Conservation (phyloP, 1,140 invertebrate species). For the Wasmannia auropunctata region DNA sequence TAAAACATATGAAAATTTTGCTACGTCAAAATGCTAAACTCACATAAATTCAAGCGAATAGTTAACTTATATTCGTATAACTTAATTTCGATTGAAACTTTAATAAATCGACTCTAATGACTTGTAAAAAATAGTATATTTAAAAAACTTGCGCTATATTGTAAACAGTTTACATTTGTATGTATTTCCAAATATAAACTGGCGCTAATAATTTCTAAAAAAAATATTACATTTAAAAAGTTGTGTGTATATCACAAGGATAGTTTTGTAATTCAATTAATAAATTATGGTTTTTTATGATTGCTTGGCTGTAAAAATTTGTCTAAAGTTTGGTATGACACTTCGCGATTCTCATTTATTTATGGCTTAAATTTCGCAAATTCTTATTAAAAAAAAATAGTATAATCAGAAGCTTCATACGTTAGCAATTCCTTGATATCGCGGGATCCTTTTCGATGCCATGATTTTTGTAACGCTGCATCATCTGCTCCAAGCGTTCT, state of each 20-base stretch:
- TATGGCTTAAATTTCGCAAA: not conserved
- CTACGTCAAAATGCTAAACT: not conserved
- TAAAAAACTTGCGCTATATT: conserved; percentile 10
- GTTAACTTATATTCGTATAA: not conserved
- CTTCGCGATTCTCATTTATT: not conserved
- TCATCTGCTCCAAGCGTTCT: not conserved
- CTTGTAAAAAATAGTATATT: not conserved
- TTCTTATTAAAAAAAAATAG: not conserved
- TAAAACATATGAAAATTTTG: not conserved
- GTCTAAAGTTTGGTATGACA: not conserved
- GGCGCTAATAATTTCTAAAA: too few relatives aligned
- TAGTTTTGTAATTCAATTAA: not conserved
- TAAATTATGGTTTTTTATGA: conserved; percentile 5
- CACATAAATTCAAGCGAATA: not conserved
- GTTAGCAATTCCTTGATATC: not conserved
- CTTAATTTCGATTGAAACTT: not conserved
- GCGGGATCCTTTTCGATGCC: not conserved
- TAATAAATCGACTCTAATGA: not conserved
- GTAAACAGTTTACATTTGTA: too few relatives aligned
- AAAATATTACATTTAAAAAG: too few relatives aligned
- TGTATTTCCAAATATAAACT: too few relatives aligned
- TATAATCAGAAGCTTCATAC: not conserved
- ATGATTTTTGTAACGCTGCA: not conserved
- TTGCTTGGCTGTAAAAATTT: not conserved
- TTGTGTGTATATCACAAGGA: too few relatives aligned